Evolutionary conservation across 2,888 invertebrate species (phyloP), one percentile per base, ranked within the genome.

Genomic region (Metopia argyrocephala): DNA sequence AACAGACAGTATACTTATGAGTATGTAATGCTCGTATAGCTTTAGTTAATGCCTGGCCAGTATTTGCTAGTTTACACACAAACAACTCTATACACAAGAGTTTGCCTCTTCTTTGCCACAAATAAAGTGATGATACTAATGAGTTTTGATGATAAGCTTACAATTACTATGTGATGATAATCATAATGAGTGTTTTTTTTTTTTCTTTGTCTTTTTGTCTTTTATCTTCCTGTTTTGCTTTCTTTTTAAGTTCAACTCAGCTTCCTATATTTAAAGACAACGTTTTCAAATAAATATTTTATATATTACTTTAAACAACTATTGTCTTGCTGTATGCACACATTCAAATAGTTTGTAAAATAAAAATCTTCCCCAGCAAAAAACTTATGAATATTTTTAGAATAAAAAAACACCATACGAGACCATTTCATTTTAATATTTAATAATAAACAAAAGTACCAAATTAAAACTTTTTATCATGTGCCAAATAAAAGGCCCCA

Each of bases 341-440:
- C 18, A 73, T 64, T 57, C 25, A 57, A 56, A 56, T 25, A 46
- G 57, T 27, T 65, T 65, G 48, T 5, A 23, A 54, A 48, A 65
- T 31, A 20, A 15, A 18, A 20, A n/a, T n/a, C n/a, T n/a, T n/a
- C n/a, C n/a, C n/a, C 3, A 45, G 45, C 38, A 54, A 31, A 31
- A 31, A 31, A 31, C 31, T 31, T 31, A 31, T 12, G 31, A 31
- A 31, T 12, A 31, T 7, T 31, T 31, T 31, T 31, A 31, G 31
- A 31, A 31, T 31, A 31, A 31, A 45, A 27, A 57, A 12, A 69
- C 85, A 86, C 86, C 85, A 87, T 85, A 85, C 12, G 85, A 85
- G 84, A 85, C 84, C 87, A 86, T 87, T 87, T 87, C 85, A 65
- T 71, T 84, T 87, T 87, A 86, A 87, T 86, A 87, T 87, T 87